Percentiles rank a stretch among this genome's conserved stretches.
Evolutionary conservation across 2,113 vertebrate species (phyloP).

Genomic region (Ginglymostoma cirratum): DNA sequence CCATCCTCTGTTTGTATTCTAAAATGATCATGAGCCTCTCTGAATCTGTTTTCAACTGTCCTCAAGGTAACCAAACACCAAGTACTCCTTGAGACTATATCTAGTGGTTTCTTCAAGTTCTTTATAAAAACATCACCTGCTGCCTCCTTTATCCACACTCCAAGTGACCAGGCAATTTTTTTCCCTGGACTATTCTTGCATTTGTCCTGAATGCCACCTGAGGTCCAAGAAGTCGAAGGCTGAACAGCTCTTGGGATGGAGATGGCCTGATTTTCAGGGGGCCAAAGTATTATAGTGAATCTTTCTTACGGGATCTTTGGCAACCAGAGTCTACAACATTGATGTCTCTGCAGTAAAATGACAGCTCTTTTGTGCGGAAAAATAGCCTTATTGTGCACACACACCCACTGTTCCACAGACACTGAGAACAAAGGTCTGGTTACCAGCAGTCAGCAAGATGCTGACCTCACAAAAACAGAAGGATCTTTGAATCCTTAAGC

Average conservation of each 20-base stretch:
- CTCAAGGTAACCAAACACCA: neutral
- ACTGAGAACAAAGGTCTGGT: neutral
- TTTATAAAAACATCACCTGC: too few species aligned
- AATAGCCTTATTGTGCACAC: neutral
- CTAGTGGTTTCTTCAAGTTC: neutral
- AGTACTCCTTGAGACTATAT: neutral
- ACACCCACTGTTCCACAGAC: neutral
- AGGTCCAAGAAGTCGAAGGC: neutral
- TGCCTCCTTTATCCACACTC: neutral
- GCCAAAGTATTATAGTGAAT: neutral
- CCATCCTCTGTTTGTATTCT: neutral
- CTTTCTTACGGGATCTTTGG: neutral
- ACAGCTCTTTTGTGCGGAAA: neutral
- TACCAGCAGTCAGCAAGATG: neutral
- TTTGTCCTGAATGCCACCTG: neutral
- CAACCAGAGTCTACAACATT: neutral
- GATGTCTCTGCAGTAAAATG: neutral
- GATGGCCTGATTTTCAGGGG: neutral
- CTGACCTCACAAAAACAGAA: neutral
- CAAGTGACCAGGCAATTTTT: neutral
- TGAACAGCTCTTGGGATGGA: neutral
- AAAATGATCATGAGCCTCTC: neutral
- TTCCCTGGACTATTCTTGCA: neutral
- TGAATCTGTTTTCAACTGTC: too few species aligned
- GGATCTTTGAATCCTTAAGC: neutral